Conservation (phyloP, 2,888 invertebrate genomes). For the Belgica antarctica region DNA sequence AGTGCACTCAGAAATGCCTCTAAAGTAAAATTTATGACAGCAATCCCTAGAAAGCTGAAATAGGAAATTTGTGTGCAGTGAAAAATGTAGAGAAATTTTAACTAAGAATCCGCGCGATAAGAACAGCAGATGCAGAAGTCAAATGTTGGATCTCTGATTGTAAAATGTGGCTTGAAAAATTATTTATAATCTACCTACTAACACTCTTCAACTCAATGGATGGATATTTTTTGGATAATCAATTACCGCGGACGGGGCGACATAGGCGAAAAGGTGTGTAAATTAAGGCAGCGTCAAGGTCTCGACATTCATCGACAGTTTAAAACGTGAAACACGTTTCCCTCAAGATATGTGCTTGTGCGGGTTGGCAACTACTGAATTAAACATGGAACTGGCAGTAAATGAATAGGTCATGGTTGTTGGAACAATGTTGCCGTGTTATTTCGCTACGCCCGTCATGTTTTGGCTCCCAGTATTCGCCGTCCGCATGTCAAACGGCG, state of each 20-base stretch:
- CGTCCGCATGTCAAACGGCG: too few species aligned
- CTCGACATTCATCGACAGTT: background rate
- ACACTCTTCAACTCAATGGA: conserved; percentile 46
- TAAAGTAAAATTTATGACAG: background rate
- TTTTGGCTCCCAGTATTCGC: too few species aligned
- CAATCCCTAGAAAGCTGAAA: background rate
- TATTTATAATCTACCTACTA: conserved; percentile 45
- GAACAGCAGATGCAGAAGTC: conserved; percentile 36
- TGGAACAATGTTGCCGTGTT: background rate
- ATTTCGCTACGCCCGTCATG: background rate
- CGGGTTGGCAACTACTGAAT: too few species aligned
- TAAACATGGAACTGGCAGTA: too few species aligned
- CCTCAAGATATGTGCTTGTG: too few species aligned
- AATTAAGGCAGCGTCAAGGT: background rate
- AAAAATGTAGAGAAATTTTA: background rate
- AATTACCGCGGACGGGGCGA: conserved; percentile 45
- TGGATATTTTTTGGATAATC: conserved; percentile 47
- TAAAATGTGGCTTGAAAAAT: conserved; percentile 45
- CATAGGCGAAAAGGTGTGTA: conserved; percentile 46
- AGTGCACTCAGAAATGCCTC: background rate
- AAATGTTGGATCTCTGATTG: conserved; percentile 29
- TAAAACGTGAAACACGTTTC: too few species aligned
- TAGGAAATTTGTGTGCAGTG: background rate
- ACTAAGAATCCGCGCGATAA: too few species aligned
- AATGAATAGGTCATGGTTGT: conserved; percentile 19